These are phyloP conservation scores for Ctenomys sociabilis DNA, from an alignment of 2,113 vertebrate genomes.

Conservation along the genomic window DNA sequence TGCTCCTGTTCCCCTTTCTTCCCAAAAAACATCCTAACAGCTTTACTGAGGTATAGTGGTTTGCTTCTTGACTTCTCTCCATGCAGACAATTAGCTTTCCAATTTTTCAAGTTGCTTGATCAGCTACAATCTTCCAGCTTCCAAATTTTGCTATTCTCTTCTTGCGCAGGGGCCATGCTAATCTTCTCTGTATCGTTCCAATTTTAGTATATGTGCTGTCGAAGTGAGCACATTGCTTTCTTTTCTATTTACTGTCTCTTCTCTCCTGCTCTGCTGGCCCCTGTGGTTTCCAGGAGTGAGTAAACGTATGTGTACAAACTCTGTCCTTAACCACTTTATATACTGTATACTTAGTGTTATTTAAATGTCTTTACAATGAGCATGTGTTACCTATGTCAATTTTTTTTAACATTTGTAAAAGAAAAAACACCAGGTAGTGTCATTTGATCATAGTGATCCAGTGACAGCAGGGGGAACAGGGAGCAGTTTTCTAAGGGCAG, in stretches of 20 bases:
- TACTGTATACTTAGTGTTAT: background rate
- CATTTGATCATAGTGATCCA: background rate
- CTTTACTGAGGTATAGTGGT: background rate
- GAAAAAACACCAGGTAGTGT: background rate
- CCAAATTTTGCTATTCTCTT: constrained; percentile 8
- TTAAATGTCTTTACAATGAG: constrained; percentile 20
- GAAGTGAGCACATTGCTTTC: background rate
- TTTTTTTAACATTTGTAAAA: background rate
- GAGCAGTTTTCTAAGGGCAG: background rate
- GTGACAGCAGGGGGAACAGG: background rate
- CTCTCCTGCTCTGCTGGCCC: background rate
- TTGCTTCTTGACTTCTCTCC: constrained; percentile 26
- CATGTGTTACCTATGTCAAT: background rate
- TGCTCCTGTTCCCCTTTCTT: background rate
- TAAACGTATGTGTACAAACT: background rate
- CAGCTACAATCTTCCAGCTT: constrained; percentile 3
- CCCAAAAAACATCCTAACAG: background rate
- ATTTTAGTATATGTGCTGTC: too few species aligned
- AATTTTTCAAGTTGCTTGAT: constrained; percentile 36
- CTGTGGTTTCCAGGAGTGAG: background rate
- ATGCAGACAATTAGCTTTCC: constrained; percentile 34
- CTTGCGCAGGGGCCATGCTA: background rate
- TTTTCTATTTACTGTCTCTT: constrained; percentile 1
- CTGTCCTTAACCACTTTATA: constrained; percentile 30
- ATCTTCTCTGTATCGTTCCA: too few species aligned